Evolutionary conservation across 1,140 invertebrate species (phyloP).

Genomic region (Nixonia krombeini): DNA sequence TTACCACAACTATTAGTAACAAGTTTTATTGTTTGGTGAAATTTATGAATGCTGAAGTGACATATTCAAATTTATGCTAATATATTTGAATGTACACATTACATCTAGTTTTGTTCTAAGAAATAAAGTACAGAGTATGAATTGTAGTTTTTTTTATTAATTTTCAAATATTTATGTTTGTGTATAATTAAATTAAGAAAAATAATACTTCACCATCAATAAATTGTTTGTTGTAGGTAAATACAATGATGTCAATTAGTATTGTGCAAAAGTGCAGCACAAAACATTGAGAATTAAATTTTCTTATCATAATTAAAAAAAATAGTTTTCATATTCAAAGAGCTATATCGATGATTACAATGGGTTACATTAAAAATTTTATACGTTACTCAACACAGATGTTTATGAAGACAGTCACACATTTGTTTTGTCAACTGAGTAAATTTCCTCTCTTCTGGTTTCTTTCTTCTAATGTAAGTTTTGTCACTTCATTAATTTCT

Average conservation of each 20-base stretch:
- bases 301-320: neutral
- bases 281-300: neutral
- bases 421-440: conserved; percentile 1
- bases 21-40: too few species aligned
- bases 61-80: too few species aligned
- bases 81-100: too few species aligned
- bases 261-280: conserved; percentile 1
- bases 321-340: neutral
- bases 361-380: conserved; percentile 14
- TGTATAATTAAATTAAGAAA: too few species aligned
- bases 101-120: too few species aligned
- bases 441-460: neutral
- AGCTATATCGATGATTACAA: conserved; percentile 7
- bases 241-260: neutral
- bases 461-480: conserved; percentile 7
- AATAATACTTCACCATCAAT: neutral
- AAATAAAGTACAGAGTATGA: too few species aligned
- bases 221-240: conserved; percentile 12
- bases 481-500: neutral
- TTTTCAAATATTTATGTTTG: too few species aligned
- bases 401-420: conserved; percentile 4
- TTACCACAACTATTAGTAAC: too few species aligned
- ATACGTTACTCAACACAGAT: conserved; percentile 15
- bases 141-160: too few species aligned
- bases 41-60: too few species aligned